Base-by-base conservation (phyloP, 2,113 vertebrate genomes). In the Taurulus bubalis region DNA sequence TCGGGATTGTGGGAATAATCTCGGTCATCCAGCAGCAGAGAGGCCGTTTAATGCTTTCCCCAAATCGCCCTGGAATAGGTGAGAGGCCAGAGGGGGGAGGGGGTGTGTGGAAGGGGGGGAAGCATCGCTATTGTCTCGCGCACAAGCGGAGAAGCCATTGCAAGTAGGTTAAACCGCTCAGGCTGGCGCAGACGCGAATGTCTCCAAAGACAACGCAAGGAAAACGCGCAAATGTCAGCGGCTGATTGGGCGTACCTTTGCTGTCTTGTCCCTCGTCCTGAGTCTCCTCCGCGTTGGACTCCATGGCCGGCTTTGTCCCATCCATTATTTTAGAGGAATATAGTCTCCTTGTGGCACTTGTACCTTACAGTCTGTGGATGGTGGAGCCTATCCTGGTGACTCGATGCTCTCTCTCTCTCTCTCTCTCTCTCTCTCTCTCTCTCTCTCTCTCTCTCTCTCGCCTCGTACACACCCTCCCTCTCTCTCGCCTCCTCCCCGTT, bases 281-380 rank as follows among this genome's bases (percentile, higher is more conserved):
- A 87, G 95, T 97, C 95, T 99, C 98, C 94, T 98, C 97, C 28
- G 96, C 94, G 94, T 95, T 96, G 95, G 97, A 96, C 96, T 99
- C 98, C 97, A 98, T 97, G 94, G 95, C 95, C 95, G 97, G 96
- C 96, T 99, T 99, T 95, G 97, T 98, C 94, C 97, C 97, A 96
- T 98, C 96, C 96, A 98, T 97, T 87, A 91, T 89, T 82, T 62
- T 88, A 86, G 72, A 56, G 59, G 64, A 88, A 92, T 95, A 94
- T 92, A 94, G 94, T 95, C 95, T 95, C 94, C 92, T 94, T 93
- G 94, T 93, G 92, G 89, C 77, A 81, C 90, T 91, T 63, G 79
- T 59, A 70, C 77, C 85, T 88, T 26, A 71, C 70, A 79, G 86
- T 83, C 30, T 79, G 90, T 89, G 79, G 87, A 87, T 85, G 85